Base-by-base conservation (phyloP, 2,113 vertebrate species). In the Ia io region DNA sequence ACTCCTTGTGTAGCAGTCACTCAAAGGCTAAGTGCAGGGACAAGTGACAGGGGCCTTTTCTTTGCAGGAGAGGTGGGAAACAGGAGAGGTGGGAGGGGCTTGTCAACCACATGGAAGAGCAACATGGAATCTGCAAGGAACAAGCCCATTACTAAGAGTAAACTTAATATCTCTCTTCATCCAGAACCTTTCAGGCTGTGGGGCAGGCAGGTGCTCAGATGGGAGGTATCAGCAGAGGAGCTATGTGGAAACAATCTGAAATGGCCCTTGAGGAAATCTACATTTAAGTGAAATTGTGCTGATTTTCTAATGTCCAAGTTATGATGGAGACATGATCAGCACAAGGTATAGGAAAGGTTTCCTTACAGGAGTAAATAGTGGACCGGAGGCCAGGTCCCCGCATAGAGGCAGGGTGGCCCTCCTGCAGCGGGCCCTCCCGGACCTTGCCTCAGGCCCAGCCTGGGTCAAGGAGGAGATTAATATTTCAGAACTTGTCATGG, bases 401-500 rank as follows among this genome's bases (percentile, higher is more conserved):
- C 22, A 9, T 9, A 2, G 2, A 22, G 47, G 28, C 44, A 2
- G 71, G 49, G 30, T 61, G 59, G 23, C 59, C 25, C 59, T 61
- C 59, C 59, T 61, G 63, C 32, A 67, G 63, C 63, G 4, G 14
- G 30, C 93, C 79, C 90, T 56, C 84, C 90, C 94, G 9, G 20
- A 23, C 37, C 61, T 14, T 63, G 28, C 28, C 61, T 63, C 30
- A 14, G 61, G 96, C 95, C 69, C 96, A 97, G 98, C 97, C 97
- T 97, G 96, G 96, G 91, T 97, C 96, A 94, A 94, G 96, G 97
- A 97, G 97, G 97, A 98, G 98, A 99, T 99, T 98, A 98, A 99
- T 99, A 99, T 99, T 99, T 99, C 98, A 98, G 98, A 99, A 98
- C 97, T 98, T 98, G 98, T 98, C 98, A 98, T 95, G 96, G 97